Base-by-base conservation (phyloP, 1,140 invertebrate genomes). In the Drosophila sturtevanti region DNA sequence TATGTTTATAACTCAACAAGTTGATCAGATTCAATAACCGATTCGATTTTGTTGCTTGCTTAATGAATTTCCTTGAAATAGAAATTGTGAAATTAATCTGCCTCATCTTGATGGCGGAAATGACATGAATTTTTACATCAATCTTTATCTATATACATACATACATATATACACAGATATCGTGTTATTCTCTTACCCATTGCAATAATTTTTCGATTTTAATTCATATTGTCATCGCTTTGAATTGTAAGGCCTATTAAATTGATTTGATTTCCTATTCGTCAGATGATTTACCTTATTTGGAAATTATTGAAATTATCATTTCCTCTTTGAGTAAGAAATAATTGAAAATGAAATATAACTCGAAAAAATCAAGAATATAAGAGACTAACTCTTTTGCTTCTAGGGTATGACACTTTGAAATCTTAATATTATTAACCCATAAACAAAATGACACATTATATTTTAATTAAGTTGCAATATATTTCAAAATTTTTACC, bases 1-100 rank as follows among this genome's bases (percentile, higher is more conserved):
- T 48, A 21, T 48, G 16, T 48, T 48, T 48, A 68, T 74, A 80
- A 80, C 73, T 72, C 64, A 41, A 72, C 77, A 85, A 81, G 70
- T 81, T 86, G 66, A 81, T 64, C 64, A 65, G 70, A 68, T 72
- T 76, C 71, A 75, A 74, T 75, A 76, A 75, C 73, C 62, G 59
- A 76, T 68, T 76, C 68, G 38, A 22, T 12, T 27, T 59, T 68
- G 48, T 51, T 24, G n/a, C 37, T 67, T 67, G 63, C 63, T 12
- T 34, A 56, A 64, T 65, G 59, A 65, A 51, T 58, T 76, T 68
- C 63, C 61, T 67, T 16, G 27, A 14, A 56, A 56, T 2, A 56
- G 14, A 34, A 56, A n/a, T 56, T 56, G 27, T 56, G 54, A 34
- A 34, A 56, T 35, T 56, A 56, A 18, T 35, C 14, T 34, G 27